phyloP scores from a whole-genome alignment of 2,797 vertebrate species.

The Xiphorhynchus erythropygius region DNA sequence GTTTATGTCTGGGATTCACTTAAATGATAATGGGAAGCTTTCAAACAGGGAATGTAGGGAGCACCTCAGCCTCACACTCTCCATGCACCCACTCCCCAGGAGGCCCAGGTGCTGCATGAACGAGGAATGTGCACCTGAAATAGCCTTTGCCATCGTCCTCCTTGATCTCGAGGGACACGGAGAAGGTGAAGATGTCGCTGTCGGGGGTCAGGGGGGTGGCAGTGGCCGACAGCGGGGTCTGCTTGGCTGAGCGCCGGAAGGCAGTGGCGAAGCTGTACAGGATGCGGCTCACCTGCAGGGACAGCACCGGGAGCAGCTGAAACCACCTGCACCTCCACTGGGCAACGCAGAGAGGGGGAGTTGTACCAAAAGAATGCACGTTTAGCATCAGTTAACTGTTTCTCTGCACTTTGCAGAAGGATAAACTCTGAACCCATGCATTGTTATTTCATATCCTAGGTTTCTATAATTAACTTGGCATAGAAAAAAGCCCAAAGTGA shows the following conservation, averaged over 20 bases:
- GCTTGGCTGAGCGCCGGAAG: conserved; percentile 93
- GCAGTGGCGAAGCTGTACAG: conserved; percentile 98
- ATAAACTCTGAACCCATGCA: not conserved
- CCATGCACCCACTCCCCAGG: not conserved
- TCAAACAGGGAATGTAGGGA: not conserved
- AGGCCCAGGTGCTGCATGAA: fast-evolving
- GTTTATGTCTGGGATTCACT: not conserved
- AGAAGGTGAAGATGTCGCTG: conserved; percentile 97
- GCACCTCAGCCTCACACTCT: not conserved
- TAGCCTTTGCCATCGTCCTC: conserved; percentile 98
- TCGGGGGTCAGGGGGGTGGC: conserved; percentile 90
- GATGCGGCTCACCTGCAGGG: conserved; percentile 91
- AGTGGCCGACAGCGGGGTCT: conserved; percentile 82
- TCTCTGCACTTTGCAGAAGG: not conserved
- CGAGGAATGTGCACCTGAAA: conserved; percentile 84
- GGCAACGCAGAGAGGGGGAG: not conserved
- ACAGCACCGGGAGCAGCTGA: not conserved
- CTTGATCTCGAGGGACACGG: conserved; percentile 95
- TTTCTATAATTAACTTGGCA: not conserved
- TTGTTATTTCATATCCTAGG: not conserved
- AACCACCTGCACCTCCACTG: not conserved
- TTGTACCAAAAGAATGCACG: fast-evolving
- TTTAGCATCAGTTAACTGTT: not conserved
- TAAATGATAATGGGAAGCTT: not conserved
- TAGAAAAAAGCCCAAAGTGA: not conserved